These are phyloP conservation scores for Octomys mimax DNA, from an alignment of 2,797 vertebrate genomes.

Conservation along the genomic window DNA sequence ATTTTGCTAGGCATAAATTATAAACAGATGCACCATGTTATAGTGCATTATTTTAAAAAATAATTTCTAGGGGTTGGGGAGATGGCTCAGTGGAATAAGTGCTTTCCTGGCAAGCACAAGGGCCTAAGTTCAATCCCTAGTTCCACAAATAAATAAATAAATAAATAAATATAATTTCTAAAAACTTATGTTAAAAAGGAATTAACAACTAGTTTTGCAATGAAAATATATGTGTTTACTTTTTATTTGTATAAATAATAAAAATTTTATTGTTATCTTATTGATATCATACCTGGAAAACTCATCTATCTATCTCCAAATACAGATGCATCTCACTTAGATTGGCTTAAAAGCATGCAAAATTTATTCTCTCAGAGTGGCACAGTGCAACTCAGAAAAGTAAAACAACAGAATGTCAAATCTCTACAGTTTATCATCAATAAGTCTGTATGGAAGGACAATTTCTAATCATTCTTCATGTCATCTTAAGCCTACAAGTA, in stretches of 20 bases:
- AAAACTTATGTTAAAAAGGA: background rate
- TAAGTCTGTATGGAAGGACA: background rate
- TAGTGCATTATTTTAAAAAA: background rate
- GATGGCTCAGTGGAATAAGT: too few relatives aligned
- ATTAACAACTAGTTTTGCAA: background rate
- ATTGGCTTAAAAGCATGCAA: background rate
- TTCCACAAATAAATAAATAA: too few relatives aligned
- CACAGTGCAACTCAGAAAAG: background rate
- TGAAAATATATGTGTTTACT: background rate
- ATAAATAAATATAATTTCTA: background rate
- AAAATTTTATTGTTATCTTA: constrained; percentile 15
- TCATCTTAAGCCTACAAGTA: background rate
- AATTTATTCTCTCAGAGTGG: background rate
- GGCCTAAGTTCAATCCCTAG: too few relatives aligned
- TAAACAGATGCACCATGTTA: background rate
- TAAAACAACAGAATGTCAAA: background rate
- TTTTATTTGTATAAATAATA: constrained; percentile 1
- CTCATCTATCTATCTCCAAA: background rate
- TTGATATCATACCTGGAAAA: background rate
- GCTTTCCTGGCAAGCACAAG: too few relatives aligned
- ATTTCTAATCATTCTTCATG: background rate
- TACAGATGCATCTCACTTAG: background rate
- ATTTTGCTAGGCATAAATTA: constrained; percentile 26
- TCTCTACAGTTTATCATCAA: background rate
- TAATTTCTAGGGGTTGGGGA: too few relatives aligned